phyloP scores from a whole-genome alignment of 2,888 invertebrate genomes.

The Tortrix viridana region DNA sequence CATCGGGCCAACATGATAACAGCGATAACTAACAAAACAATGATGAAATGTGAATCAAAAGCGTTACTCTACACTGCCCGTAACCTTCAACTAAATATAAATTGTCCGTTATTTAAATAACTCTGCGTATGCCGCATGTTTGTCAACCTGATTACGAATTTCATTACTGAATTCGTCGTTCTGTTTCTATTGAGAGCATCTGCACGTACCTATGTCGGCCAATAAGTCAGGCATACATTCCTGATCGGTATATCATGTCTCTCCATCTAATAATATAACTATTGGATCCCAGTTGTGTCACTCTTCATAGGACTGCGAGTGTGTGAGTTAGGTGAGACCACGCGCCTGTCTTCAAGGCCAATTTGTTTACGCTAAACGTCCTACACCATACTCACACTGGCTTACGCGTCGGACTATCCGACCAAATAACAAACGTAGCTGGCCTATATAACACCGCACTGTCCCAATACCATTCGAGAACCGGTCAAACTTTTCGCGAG shows the following conservation, averaged over 20 bases:
- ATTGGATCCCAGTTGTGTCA: slow-evolving; percentile 50
- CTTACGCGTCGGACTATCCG: slow-evolving; percentile 47
- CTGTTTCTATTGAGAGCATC: neutral
- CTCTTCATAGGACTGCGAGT: slow-evolving; percentile 57
- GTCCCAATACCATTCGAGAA: slow-evolving; percentile 53
- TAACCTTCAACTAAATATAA: slow-evolving; percentile 25
- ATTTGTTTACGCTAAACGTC: slow-evolving; percentile 67
- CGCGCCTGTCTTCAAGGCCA: slow-evolving; percentile 75
- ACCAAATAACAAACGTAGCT: slow-evolving; percentile 50
- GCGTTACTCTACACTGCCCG: slow-evolving; percentile 20
- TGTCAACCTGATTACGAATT: slow-evolving; percentile 22
- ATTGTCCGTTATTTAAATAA: slow-evolving; percentile 30
- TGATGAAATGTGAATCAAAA: slow-evolving; percentile 34
- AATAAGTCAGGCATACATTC: slow-evolving; percentile 13
- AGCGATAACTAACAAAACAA: slow-evolving; percentile 34
- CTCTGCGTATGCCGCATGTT: slow-evolving; percentile 6
- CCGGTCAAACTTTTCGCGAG: slow-evolving; percentile 57
- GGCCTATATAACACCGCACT: slow-evolving; percentile 46
- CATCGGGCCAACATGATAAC: slow-evolving; percentile 28
- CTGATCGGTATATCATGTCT: slow-evolving; percentile 16
- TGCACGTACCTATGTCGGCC: neutral
- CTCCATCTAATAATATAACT: slow-evolving; percentile 28
- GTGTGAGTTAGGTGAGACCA: slow-evolving; percentile 62
- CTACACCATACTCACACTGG: slow-evolving; percentile 34
- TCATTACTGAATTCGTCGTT: slow-evolving; percentile 9